Conservation (phyloP, 2,888 invertebrate species). For the Thereva nobilitata region DNA sequence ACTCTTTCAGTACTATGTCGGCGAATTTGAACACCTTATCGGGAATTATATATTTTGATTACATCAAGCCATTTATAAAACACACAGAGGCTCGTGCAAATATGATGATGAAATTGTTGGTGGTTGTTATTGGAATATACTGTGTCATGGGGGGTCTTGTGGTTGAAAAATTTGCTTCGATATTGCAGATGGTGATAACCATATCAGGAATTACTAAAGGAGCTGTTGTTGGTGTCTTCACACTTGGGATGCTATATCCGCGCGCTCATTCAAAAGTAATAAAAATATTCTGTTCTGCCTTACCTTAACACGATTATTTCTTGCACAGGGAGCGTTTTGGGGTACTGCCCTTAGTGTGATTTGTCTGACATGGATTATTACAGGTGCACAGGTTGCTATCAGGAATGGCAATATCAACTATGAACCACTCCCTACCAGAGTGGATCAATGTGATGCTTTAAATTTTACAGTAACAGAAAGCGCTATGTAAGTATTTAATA, state of each 20-base stretch:
- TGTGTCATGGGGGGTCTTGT: slow-evolving; percentile 63
- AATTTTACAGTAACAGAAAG: slow-evolving; percentile 44
- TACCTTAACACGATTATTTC: background rate
- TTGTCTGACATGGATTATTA: slow-evolving; percentile 51
- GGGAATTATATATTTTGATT: slow-evolving; percentile 64
- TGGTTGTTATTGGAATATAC: slow-evolving; percentile 60
- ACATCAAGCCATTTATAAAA: slow-evolving; percentile 57
- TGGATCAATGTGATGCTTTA: slow-evolving; percentile 49
- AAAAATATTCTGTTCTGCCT: too few species aligned
- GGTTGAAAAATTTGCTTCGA: slow-evolving; percentile 59
- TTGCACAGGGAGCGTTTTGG: slow-evolving; percentile 49
- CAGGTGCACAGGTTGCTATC: slow-evolving; percentile 50
- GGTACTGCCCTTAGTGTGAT: slow-evolving; percentile 51
- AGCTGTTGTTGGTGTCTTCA: slow-evolving; percentile 68
- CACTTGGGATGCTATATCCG: slow-evolving; percentile 70
- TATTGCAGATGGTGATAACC: slow-evolving; percentile 60
- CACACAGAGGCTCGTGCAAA: slow-evolving; percentile 59
- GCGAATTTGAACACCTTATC: slow-evolving; percentile 63
- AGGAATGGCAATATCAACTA: slow-evolving; percentile 49
- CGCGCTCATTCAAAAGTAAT: slow-evolving; percentile 61
- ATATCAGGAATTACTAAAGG: slow-evolving; percentile 62
- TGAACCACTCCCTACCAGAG: slow-evolving; percentile 48
- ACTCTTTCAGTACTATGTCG: slow-evolving; percentile 61
- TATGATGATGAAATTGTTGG: slow-evolving; percentile 59
- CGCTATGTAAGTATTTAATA: slow-evolving; percentile 1